Evolutionary conservation across 2,113 vertebrate species (phyloP).

Genomic region (Peucedramus taeniatus): DNA sequence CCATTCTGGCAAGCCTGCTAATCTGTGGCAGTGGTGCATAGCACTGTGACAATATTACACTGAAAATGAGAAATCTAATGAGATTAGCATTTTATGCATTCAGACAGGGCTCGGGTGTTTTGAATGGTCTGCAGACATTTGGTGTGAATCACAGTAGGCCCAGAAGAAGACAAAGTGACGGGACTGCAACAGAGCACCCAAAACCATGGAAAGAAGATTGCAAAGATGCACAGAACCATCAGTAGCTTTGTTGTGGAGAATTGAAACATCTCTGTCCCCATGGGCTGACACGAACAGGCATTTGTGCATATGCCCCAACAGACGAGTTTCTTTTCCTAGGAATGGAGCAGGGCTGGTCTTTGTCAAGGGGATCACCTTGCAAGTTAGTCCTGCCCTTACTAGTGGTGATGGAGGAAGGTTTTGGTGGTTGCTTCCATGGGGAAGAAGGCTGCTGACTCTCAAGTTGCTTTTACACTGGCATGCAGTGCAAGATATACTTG

Average conservation of each 20-base stretch:
- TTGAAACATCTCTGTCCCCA: neutral
- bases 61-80: conserved; percentile 77
- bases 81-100: conserved; percentile 67
- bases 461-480: neutral
- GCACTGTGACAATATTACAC: conserved; percentile 66
- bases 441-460: neutral
- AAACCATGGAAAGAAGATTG: neutral
- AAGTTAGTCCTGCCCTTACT: neutral
- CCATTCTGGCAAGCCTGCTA: conserved; percentile 69
- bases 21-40: conserved; percentile 74
- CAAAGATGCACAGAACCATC: neutral
- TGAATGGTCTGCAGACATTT: conserved; percentile 28
- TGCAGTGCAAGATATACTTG: neutral
- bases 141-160: neutral
- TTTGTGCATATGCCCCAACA: neutral
- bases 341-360: neutral
- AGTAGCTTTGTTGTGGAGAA: neutral
- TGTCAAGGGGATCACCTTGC: neutral
- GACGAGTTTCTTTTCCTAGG: neutral
- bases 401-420: neutral
- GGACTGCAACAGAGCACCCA: neutral
- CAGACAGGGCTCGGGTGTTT: conserved; percentile 38
- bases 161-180: neutral
- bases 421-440: neutral
- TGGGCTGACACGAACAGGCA: neutral